A percentile compares a stretch with the other conserved stretches of the same genome.
phyloP scores from a whole-genome alignment of 2,113 vertebrate genomes.

The Monarcha castaneiventris region DNA sequence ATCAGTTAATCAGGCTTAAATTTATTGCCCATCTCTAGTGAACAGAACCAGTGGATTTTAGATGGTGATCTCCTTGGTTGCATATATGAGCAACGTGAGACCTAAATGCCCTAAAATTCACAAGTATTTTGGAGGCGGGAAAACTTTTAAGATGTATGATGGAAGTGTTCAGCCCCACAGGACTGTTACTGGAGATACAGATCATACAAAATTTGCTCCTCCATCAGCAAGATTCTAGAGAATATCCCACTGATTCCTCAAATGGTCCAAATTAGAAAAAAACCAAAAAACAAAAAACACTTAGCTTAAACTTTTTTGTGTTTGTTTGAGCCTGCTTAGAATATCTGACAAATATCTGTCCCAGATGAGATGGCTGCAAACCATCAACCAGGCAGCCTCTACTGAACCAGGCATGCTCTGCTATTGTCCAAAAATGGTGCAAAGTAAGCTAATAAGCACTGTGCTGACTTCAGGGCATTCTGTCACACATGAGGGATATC shows the following conservation, averaged over 20 bases:
- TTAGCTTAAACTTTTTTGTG: background rate
- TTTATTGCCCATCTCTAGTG: background rate
- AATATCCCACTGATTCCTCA: background rate
- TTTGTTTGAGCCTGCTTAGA: background rate
- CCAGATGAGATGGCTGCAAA: background rate
- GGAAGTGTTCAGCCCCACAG: background rate
- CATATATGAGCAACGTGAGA: background rate
- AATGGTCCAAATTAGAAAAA: background rate
- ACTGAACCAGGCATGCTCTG: background rate
- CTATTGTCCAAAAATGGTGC: rapidly evolving
- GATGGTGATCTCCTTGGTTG: rapidly evolving
- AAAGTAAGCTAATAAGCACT: background rate
- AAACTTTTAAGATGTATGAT: background rate
- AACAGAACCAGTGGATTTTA: background rate
- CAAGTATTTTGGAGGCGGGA: background rate
- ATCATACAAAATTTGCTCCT: background rate
- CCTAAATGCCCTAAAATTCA: background rate
- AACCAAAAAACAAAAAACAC: too few relatives aligned
- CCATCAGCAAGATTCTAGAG: background rate
- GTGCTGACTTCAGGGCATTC: background rate
- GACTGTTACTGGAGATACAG: background rate
- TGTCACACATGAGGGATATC: background rate
- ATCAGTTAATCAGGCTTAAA: background rate
- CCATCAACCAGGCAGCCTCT: background rate
- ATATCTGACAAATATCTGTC: background rate